Evolutionary conservation across 2,113 vertebrate genomes (phyloP), one percentile per base, ranked within the genome.

Genomic region (Mus pahari): DNA sequence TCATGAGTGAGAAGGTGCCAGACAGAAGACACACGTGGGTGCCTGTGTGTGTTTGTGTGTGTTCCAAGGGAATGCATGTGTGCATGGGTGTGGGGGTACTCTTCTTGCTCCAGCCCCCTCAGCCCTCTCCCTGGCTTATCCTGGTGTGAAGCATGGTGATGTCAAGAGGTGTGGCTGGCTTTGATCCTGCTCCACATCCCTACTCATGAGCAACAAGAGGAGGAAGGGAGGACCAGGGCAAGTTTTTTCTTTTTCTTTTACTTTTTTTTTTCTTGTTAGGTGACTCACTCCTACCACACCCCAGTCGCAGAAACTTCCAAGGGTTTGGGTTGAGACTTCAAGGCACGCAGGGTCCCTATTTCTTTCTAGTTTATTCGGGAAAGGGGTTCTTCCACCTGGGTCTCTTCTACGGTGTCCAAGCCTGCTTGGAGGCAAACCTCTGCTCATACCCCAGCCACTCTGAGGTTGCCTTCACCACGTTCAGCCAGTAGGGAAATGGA

Each of bases 121-220:
- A 10, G 39, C 60, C 33, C 70, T 16, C 4, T 24, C 24, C 62
- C 28, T 1, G 45, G 16, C 60, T 88, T 2, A 0, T 75, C 93
- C 74, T 13, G 62, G 75, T 81, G 91, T 84, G 68, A 48, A 93
- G 36, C 50, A 20, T 5, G 86, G 87, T 89, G 48, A 20, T 3
- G 1, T 82, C 39, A 14, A 66, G 71, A 92, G 83, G 77, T 2
- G 20, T 64, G 64, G 22, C 12, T 16, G 74, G 70, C 91, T 96
- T 96, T 94, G 77, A 91, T 96, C 78, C 82, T 89, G 73, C 53
- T 86, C 89, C 86, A 45, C n/a, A 75, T 96, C 84, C n/a, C 82
- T 84, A 84, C 82, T 92, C 11, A 0, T 3, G 90, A 95, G 75
- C 58, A 89, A 55, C 7, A 74, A 24, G 60, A 81, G 9, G 39